Evolutionary conservation across 1,140 invertebrate genomes (phyloP).

Genomic region (Ruditapes philippinarum): DNA sequence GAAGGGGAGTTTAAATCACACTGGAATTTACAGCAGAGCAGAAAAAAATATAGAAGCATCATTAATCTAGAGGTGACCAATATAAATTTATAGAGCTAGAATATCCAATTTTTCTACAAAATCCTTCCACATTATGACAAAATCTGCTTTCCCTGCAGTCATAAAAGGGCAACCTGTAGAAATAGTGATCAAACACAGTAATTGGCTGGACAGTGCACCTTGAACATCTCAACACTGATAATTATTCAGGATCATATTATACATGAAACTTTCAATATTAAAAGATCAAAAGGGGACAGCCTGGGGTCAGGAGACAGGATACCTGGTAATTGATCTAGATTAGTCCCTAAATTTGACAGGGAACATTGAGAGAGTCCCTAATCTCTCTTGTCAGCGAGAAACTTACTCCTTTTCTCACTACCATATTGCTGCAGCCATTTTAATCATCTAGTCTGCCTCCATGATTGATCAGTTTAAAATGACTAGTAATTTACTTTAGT

Average conservation of each 20-base stretch:
- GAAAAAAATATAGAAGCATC: too few relatives aligned
- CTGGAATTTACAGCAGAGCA: too few relatives aligned
- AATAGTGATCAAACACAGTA: neutral
- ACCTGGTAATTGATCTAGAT: conserved; percentile 48
- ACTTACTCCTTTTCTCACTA: neutral
- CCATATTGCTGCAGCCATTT: neutral
- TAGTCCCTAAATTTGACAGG: conserved; percentile 45
- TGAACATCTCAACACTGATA: neutral
- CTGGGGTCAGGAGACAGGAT: conserved; percentile 39
- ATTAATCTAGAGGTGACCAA: too few relatives aligned
- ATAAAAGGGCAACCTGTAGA: neutral
- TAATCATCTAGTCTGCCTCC: neutral
- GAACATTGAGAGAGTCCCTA: conserved; percentile 26
- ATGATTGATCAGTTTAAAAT: conserved; percentile 8
- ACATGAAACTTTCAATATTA: conserved; percentile 22
- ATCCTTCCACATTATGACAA: too few relatives aligned
- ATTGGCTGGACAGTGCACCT: conserved; percentile 4
- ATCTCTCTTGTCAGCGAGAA: conserved; percentile 20
- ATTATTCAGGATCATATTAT: conserved; percentile 33
- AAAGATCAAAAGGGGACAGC: conserved; percentile 36
- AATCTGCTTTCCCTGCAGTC: neutral
- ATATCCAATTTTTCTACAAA: too few relatives aligned
- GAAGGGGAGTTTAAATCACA: too few relatives aligned
- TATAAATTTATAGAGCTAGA: too few relatives aligned
- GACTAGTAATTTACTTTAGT: neutral